Evolutionary conservation across 1,140 invertebrate species (phyloP).

Genomic region (Leptinotarsa lineolata): DNA sequence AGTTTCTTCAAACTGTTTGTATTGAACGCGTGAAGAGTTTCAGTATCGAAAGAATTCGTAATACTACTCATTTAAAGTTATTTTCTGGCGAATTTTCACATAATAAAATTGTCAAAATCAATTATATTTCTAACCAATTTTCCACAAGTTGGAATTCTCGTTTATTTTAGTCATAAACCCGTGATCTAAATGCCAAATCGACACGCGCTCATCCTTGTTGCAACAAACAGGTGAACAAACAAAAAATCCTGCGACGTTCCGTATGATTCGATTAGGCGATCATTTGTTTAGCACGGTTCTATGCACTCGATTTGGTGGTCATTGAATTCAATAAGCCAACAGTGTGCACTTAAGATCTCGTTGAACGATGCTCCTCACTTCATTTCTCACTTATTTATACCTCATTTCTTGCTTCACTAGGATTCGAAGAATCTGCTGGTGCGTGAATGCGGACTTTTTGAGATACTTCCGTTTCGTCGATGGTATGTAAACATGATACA

Average conservation of each 20-base stretch:
- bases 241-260: slow-evolving; percentile 13
- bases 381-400: slow-evolving; percentile 23
- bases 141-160: too few species aligned
- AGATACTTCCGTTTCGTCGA: background rate
- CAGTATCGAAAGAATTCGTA: too few species aligned
- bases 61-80: too few species aligned
- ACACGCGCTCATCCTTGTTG: background rate
- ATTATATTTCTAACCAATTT: too few species aligned
- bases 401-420: slow-evolving; percentile 15
- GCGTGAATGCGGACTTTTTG: background rate
- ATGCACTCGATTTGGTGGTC: slow-evolving; percentile 31
- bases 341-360: slow-evolving; percentile 26
- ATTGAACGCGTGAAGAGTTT: too few species aligned
- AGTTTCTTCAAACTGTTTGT: too few species aligned
- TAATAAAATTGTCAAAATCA: too few species aligned
- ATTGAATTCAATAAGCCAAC: slow-evolving; percentile 31
- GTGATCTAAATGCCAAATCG: too few species aligned
- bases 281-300: slow-evolving; percentile 29
- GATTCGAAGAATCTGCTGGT: slow-evolving; percentile 4
- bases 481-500: too few species aligned
- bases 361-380: slow-evolving; percentile 25
- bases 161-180: too few species aligned
- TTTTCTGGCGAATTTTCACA: too few species aligned
- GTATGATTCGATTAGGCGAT: slow-evolving; percentile 30
- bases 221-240: slow-evolving; percentile 17